phyloP scores from a whole-genome alignment of 1,140 invertebrate species.

The Rhyacophila brunnea region DNA sequence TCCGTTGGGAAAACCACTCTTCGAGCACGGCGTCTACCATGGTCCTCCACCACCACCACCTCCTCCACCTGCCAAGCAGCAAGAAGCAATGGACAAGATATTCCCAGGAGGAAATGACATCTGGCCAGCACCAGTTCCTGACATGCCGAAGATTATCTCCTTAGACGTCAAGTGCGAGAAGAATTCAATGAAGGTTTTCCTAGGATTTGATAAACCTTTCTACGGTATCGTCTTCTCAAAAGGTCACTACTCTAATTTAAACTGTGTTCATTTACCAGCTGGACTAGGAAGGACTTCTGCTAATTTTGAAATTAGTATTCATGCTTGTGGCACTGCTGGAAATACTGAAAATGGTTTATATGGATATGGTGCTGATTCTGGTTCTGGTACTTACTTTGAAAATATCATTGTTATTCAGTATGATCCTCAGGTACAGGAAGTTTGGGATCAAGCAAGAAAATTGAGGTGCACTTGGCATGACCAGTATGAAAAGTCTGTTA shows the following conservation, averaged over 20 bases:
- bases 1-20: slow-evolving; percentile 31
- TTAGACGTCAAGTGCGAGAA: slow-evolving; percentile 94
- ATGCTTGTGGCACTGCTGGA: slow-evolving; percentile 87
- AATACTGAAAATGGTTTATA: slow-evolving; percentile 87
- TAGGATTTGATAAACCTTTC: slow-evolving; percentile 92
- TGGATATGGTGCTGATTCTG: slow-evolving; percentile 77
- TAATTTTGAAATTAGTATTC: slow-evolving; percentile 88
- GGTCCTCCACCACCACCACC: slow-evolving; percentile 58
- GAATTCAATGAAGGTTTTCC: slow-evolving; percentile 87
- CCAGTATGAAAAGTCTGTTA: slow-evolving; percentile 93
- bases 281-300: slow-evolving; percentile 81
- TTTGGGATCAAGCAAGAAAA: slow-evolving; percentile 93
- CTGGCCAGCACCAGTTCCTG: slow-evolving; percentile 76
- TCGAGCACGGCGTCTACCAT: slow-evolving; percentile 67
- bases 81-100: slow-evolving; percentile 52
- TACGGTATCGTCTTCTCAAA: slow-evolving; percentile 93
- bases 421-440: slow-evolving; percentile 92
- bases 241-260: slow-evolving; percentile 87
- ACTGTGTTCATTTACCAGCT: slow-evolving; percentile 88
- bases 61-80: slow-evolving; percentile 51
- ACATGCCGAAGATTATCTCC: slow-evolving; percentile 89
- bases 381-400: slow-evolving; percentile 90
- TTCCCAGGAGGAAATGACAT: slow-evolving; percentile 67
- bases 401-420: slow-evolving; percentile 94
- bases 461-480: slow-evolving; percentile 94